Base-by-base conservation (phyloP, 2,888 invertebrate genomes). In the Xestia ashworthii region DNA sequence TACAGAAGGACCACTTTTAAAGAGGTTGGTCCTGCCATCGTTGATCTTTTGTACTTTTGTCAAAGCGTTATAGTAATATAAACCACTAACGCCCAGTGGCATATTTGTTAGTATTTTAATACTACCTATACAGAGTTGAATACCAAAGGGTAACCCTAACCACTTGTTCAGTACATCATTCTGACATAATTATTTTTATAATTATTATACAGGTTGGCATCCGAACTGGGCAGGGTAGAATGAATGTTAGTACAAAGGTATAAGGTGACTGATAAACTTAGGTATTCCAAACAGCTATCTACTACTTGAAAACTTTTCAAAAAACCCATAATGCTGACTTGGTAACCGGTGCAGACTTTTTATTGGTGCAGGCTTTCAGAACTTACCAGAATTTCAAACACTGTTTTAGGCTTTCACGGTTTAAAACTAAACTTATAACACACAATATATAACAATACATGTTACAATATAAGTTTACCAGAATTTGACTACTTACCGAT, bases 381-480 rank as follows among this genome's bases (percentile, higher is more conserved):
- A 72, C 6, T 60, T 71, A 69, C 64, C 44, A 65, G 80, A 78
- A 66, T 38, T 58, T 19, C n/a, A n/a, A n/a, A n/a, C n/a, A n/a
- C n/a, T n/a, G n/a, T n/a, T n/a, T n/a, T n/a, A n/a, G n/a, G n/a
- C n/a, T n/a, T n/a, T n/a, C n/a, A n/a, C n/a, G n/a, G n/a, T n/a
- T n/a, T n/a, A n/a, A n/a, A n/a, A n/a, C n/a, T n/a, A n/a, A n/a
- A n/a, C n/a, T n/a, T n/a, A n/a, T n/a, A n/a, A n/a, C n/a, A n/a
- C n/a, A n/a, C n/a, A n/a, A n/a, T n/a, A n/a, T n/a, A n/a, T n/a
- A n/a, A n/a, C n/a, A n/a, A n/a, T n/a, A n/a, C n/a, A n/a, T n/a
- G n/a, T n/a, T n/a, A n/a, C n/a, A n/a, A n/a, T n/a, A n/a, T n/a
- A n/a, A n/a, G n/a, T n/a, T 60, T 71, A 69, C 64, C 44, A 65